Evolutionary conservation across 2,888 invertebrate genomes (phyloP).

Genomic region (Sphaerophoria taeniata): DNA sequence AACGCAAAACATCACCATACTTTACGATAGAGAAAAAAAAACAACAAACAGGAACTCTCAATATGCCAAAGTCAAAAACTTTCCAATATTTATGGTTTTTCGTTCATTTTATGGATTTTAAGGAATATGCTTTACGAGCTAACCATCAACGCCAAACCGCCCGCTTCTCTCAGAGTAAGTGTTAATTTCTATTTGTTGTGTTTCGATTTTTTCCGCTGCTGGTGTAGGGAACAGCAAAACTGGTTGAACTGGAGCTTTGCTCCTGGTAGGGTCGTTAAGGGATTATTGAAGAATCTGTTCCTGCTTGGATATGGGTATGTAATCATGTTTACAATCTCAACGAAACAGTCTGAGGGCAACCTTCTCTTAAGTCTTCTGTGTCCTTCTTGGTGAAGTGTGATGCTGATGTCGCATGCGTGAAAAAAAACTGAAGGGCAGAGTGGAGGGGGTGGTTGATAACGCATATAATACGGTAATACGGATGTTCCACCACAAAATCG

Average conservation of each 20-base stretch:
- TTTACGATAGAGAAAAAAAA: too few species aligned
- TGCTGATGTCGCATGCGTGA: slow-evolving; percentile 10
- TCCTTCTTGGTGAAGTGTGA: neutral
- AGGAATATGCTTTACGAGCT: slow-evolving; percentile 67
- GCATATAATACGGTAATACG: slow-evolving; percentile 18
- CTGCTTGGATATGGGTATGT: slow-evolving; percentile 44
- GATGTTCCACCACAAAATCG: too few species aligned
- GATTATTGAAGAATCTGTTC: slow-evolving; percentile 65
- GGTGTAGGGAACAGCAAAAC: neutral
- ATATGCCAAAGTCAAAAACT: neutral
- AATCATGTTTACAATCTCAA: slow-evolving; percentile 67
- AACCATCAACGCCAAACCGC: slow-evolving; percentile 55
- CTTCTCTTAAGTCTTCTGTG: neutral
- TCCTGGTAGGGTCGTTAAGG: slow-evolving; percentile 28
- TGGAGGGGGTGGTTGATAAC: neutral
- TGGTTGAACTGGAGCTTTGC: neutral
- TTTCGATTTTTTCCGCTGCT: neutral
- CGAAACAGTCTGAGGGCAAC: too few species aligned
- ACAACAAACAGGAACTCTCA: neutral
- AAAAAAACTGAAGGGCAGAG: neutral
- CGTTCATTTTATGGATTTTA: slow-evolving; percentile 64
- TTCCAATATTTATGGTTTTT: slow-evolving; percentile 49
- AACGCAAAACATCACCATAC: slow-evolving; percentile 22
- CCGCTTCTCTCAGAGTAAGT: slow-evolving; percentile 48
- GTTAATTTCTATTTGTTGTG: slow-evolving; percentile 48